These are phyloP conservation scores for sheep (Ovis aries) DNA, from an alignment of 2,113 vertebrate species.

Conservation along the genomic window DNA sequence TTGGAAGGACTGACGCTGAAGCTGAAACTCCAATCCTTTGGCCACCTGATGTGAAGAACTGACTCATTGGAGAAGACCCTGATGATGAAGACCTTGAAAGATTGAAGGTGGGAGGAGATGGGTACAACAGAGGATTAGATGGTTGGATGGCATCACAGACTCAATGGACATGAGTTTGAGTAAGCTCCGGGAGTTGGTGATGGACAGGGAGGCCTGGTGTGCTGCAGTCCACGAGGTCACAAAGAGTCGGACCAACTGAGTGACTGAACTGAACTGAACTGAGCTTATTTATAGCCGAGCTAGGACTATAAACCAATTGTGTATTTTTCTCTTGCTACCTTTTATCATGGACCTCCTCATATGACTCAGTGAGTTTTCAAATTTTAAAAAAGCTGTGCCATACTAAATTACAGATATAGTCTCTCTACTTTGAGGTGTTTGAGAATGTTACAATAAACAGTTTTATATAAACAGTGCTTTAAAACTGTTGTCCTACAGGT, in stretches of 20 bases:
- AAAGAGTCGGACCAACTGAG: background rate
- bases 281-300: background rate
- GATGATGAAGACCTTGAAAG: background rate
- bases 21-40: background rate
- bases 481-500: background rate
- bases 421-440: background rate
- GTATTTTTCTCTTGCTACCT: background rate
- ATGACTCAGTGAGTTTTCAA: background rate
- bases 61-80: background rate
- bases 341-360: background rate
- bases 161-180: background rate
- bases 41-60: background rate
- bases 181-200: background rate
- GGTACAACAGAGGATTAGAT: background rate
- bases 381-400: background rate
- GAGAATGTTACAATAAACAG: background rate
- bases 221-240: background rate
- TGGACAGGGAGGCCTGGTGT: background rate
- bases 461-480: background rate
- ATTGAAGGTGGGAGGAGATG: background rate
- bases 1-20: background rate
- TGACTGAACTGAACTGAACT: background rate
- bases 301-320: background rate
- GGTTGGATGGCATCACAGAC: background rate
- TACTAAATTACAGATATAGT: background rate